phyloP scores from a whole-genome alignment of 2,888 invertebrate genomes.

The Tipula helvola region DNA sequence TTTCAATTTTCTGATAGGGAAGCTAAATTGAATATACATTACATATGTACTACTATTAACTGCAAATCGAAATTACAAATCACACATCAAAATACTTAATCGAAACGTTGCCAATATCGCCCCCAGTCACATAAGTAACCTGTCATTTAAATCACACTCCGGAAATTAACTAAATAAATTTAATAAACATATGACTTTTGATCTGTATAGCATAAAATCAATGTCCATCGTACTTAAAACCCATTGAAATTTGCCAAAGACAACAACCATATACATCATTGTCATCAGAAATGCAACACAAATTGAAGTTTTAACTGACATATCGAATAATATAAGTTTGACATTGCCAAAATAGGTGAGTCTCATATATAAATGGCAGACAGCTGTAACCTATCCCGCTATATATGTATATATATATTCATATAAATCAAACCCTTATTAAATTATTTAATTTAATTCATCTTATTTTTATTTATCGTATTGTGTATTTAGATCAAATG shows the following conservation, averaged over 20 bases:
- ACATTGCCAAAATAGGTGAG: background rate
- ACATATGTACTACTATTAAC: too few species aligned
- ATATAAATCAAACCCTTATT: background rate
- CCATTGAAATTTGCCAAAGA: background rate
- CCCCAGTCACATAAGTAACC: background rate
- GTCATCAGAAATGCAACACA: background rate
- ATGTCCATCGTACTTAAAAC: background rate
- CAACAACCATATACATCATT: background rate
- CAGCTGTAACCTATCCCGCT: background rate
- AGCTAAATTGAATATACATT: too few species aligned
- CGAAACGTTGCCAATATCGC: background rate
- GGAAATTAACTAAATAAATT: background rate
- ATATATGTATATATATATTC: background rate
- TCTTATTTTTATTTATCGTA: background rate
- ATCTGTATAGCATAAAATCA: background rate
- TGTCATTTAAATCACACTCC: background rate
- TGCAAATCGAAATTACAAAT: background rate
- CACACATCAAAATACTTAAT: background rate
- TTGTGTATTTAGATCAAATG: background rate
- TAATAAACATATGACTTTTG: background rate
- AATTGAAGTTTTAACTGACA: background rate
- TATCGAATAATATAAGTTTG: background rate
- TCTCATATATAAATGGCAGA: background rate
- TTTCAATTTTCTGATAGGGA: too few species aligned
- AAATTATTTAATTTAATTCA: slow-evolving; percentile 4